Conservation (phyloP, 2,797 vertebrate species). For the Periophthalmus magnuspinnatus region DNA sequence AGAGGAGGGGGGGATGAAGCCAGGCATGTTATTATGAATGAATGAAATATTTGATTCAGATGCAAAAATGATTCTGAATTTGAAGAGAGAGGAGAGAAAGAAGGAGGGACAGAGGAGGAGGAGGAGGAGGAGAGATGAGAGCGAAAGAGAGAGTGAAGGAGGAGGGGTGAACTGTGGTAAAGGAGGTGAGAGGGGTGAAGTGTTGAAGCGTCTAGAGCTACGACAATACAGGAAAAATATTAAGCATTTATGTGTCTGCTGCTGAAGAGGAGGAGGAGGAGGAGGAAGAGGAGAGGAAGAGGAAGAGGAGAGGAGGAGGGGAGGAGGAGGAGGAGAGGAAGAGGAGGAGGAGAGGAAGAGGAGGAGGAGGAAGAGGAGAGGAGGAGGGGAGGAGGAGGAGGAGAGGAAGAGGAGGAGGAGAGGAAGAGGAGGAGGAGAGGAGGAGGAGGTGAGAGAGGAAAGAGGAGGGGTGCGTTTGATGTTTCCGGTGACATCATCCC, state of each 20-base stretch:
- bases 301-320: rapidly evolving
- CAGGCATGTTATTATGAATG: neutral
- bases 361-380: neutral
- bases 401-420: neutral
- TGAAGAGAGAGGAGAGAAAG: no score
- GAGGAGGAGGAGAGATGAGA: neutral
- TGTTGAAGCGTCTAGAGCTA: neutral
- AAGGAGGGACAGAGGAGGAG: no score
- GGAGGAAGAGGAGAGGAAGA: neutral
- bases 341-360: neutral
- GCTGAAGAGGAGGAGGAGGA: neutral
- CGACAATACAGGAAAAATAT: neutral
- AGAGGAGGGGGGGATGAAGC: neutral
- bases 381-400: neutral
- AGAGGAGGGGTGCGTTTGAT: no score
- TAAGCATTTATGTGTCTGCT: neutral
- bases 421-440: neutral
- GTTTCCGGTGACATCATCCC: no score
- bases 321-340: no score
- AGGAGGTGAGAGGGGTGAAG: neutral
- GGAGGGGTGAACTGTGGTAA: neutral
- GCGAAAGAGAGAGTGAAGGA: neutral
- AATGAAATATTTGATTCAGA: neutral
- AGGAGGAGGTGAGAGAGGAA: no score
- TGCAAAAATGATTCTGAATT: neutral